Evolutionary conservation across 2,888 invertebrate genomes (phyloP).

Genomic region (Flexamia atlantica): DNA sequence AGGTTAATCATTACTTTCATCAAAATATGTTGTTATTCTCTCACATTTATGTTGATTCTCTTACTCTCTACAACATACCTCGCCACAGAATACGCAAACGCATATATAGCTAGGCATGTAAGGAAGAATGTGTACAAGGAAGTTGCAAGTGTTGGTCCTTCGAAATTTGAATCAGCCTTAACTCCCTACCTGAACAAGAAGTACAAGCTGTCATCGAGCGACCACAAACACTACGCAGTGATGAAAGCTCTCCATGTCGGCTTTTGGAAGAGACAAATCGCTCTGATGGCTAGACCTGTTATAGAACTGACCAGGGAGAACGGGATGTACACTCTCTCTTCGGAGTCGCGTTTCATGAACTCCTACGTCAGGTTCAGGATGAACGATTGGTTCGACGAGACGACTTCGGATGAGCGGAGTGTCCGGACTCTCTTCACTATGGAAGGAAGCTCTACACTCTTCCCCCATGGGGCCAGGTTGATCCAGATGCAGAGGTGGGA

Average conservation of each 20-base stretch:
- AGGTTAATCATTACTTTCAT: too few relatives aligned
- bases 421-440: slow-evolving; percentile 85
- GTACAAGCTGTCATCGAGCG: slow-evolving; percentile 88
- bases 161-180: background rate
- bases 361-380: slow-evolving; percentile 89
- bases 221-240: slow-evolving; percentile 90
- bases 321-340: slow-evolving; percentile 86
- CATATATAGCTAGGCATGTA: background rate
- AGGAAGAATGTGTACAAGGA: too few relatives aligned
- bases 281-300: slow-evolving; percentile 88
- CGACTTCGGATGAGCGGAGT: slow-evolving; percentile 92
- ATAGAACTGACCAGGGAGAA: slow-evolving; percentile 87
- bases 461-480: slow-evolving; percentile 86
- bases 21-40: too few relatives aligned
- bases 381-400: slow-evolving; percentile 93
- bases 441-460: too few relatives aligned
- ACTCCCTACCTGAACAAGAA: slow-evolving; percentile 76
- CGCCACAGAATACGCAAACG: background rate
- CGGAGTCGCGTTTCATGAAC: slow-evolving; percentile 93
- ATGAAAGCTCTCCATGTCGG: slow-evolving; percentile 94
- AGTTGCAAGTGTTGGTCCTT: too few relatives aligned
- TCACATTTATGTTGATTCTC: background rate
- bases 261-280: slow-evolving; percentile 91
- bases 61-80: background rate
- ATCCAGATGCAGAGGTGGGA: slow-evolving; percentile 90